These are phyloP conservation scores for Hemicordylus capensis DNA, from an alignment of 2,113 vertebrate species.

Conservation along the genomic window DNA sequence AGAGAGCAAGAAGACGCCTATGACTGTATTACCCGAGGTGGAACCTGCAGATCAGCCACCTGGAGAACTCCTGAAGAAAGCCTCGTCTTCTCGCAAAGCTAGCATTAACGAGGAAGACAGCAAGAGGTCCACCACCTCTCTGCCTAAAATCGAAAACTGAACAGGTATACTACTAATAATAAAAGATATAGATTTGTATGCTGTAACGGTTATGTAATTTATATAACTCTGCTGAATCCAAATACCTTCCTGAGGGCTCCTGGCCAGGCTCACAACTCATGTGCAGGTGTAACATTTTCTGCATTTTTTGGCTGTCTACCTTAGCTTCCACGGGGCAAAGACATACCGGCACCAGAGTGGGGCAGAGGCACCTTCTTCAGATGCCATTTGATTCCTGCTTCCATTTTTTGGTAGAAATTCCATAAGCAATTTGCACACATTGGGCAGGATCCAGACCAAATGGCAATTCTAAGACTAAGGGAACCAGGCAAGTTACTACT, in stretches of 20 bases:
- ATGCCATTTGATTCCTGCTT: background rate
- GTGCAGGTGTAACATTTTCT: slow-evolving; percentile 10
- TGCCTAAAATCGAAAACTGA: slow-evolving; percentile 10
- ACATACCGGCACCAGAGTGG: background rate
- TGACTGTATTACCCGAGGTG: rapidly evolving
- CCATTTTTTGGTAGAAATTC: background rate
- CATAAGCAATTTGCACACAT: background rate
- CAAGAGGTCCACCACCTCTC: slow-evolving; percentile 6
- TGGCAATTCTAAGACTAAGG: no score
- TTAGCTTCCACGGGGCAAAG: background rate
- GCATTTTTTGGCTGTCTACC: background rate
- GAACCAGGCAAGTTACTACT: no score
- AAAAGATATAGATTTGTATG: background rate
- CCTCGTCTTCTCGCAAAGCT: background rate
- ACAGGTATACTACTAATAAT: background rate
- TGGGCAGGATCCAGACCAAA: no score
- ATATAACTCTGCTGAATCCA: background rate
- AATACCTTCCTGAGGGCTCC: background rate
- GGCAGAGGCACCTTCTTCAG: background rate
- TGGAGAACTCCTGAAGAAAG: background rate
- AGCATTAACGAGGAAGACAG: background rate
- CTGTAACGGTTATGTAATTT: background rate
- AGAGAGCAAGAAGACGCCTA: background rate
- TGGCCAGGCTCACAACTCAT: background rate
- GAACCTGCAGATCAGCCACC: background rate